phyloP scores from a whole-genome alignment of 2,797 vertebrate genomes.

The Epinephelus coioides region DNA sequence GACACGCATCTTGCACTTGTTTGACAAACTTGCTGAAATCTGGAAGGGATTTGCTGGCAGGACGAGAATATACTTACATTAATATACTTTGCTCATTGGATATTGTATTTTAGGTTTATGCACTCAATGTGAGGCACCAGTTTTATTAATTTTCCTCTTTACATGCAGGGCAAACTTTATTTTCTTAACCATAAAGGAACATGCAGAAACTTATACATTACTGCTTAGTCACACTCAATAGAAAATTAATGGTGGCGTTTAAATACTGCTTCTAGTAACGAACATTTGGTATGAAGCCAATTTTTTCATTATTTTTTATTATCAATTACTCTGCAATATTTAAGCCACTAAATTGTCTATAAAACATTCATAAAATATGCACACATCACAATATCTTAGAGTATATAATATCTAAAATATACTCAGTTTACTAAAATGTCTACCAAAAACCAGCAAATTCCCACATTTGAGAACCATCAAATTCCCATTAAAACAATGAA shows the following conservation, averaged over 20 bases:
- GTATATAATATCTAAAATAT: background rate
- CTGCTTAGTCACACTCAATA: background rate
- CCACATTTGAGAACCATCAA: background rate
- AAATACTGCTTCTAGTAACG: background rate
- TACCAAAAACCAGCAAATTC: background rate
- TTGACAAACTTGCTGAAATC: slow-evolving; percentile 32
- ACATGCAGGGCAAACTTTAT: background rate
- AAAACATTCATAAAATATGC: background rate
- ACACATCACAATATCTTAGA: background rate
- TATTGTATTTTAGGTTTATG: slow-evolving; percentile 29
- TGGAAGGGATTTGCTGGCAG: slow-evolving; percentile 20
- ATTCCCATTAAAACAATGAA: background rate
- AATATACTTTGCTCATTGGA: slow-evolving; percentile 15
- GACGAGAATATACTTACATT: background rate
- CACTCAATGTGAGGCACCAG: background rate
- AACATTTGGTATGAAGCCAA: background rate
- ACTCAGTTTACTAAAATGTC: background rate
- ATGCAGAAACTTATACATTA: background rate
- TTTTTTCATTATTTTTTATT: background rate
- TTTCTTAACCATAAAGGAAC: background rate
- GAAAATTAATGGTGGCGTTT: background rate
- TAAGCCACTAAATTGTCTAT: background rate
- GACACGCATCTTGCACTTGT: slow-evolving; percentile 35
- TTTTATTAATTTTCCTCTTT: background rate
- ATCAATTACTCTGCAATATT: too few species aligned